These are phyloP conservation scores for Heliothis subflexa DNA, from an alignment of 1,140 invertebrate species.

Conservation along the genomic window DNA sequence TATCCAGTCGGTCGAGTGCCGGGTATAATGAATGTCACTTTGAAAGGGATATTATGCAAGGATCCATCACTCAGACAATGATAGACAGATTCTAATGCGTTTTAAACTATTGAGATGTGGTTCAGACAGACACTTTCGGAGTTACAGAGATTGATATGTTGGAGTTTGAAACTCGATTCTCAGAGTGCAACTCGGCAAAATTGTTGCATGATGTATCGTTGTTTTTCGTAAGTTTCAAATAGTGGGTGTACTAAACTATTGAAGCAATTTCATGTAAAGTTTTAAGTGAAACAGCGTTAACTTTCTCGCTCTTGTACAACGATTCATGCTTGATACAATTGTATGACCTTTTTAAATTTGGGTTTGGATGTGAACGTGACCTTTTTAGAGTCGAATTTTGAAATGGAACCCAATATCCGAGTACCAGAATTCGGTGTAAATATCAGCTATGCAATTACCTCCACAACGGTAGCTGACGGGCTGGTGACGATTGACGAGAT, in stretches of 20 bases:
- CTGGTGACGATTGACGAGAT: neutral
- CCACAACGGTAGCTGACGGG: neutral
- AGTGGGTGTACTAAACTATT: neutral
- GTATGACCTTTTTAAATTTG: too few species aligned
- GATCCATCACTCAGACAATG: conserved; percentile 58
- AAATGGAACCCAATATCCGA: neutral
- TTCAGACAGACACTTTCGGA: conserved; percentile 26
- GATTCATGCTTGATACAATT: too few species aligned
- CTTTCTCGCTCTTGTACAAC: too few species aligned
- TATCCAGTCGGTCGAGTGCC: conserved; percentile 48
- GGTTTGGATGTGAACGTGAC: too few species aligned
- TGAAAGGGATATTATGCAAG: conserved; percentile 63
- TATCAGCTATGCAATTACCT: neutral
- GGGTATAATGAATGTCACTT: conserved; percentile 61
- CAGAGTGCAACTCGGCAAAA: neutral
- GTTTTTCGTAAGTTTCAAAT: neutral
- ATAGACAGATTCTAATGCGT: conserved; percentile 51
- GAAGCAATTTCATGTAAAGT: too few species aligned
- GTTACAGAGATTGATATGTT: conserved; percentile 38
- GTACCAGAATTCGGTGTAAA: neutral
- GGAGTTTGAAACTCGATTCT: conserved; percentile 9
- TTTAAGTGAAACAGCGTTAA: too few species aligned
- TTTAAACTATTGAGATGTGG: conserved; percentile 44
- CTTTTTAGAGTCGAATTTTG: too few species aligned
- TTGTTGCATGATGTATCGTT: neutral